A percentile compares a stretch with the other conserved stretches of the same genome.
phyloP scores from a whole-genome alignment of 2,888 invertebrate genomes.

The Leucophora obtusa region DNA sequence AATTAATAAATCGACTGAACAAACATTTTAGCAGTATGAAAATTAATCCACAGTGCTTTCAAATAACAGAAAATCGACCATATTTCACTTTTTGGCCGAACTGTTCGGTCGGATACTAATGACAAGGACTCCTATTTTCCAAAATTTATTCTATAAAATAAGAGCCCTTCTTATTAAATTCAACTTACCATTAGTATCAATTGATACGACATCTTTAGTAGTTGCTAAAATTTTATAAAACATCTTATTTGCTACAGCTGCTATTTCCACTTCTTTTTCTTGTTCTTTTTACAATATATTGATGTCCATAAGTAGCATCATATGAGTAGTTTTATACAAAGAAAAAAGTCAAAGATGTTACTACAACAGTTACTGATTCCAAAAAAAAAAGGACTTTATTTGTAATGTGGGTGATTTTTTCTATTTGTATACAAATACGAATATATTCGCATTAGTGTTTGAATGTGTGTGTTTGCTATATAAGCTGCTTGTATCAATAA shows the following conservation, averaged over 20 bases:
- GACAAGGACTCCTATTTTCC: too few species aligned
- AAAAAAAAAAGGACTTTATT: constrained; percentile 36
- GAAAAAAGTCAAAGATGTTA: constrained; percentile 30
- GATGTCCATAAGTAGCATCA: constrained; percentile 14
- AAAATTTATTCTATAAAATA: too few species aligned
- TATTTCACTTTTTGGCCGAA: too few species aligned
- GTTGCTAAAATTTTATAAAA: constrained; percentile 22
- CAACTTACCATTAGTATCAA: constrained; percentile 23
- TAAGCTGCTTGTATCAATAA: constrained; percentile 79
- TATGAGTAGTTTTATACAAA: constrained; percentile 8
- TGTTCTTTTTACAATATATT: not conserved
- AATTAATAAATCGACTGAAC: too few species aligned
- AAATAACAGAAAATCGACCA: too few species aligned
- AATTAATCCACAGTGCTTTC: too few species aligned
- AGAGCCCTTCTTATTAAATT: not conserved
- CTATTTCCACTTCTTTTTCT: not conserved
- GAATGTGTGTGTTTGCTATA: constrained; percentile 64
- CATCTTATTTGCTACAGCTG: constrained; percentile 15
- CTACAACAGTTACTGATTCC: not conserved
- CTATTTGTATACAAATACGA: not conserved
- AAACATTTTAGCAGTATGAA: too few species aligned
- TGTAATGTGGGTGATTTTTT: constrained; percentile 23
- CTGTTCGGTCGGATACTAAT: too few species aligned
- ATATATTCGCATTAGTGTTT: not conserved
- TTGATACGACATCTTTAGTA: constrained; percentile 40